phyloP scores from a whole-genome alignment of 2,797 vertebrate species.

The Scarus forsteni region DNA sequence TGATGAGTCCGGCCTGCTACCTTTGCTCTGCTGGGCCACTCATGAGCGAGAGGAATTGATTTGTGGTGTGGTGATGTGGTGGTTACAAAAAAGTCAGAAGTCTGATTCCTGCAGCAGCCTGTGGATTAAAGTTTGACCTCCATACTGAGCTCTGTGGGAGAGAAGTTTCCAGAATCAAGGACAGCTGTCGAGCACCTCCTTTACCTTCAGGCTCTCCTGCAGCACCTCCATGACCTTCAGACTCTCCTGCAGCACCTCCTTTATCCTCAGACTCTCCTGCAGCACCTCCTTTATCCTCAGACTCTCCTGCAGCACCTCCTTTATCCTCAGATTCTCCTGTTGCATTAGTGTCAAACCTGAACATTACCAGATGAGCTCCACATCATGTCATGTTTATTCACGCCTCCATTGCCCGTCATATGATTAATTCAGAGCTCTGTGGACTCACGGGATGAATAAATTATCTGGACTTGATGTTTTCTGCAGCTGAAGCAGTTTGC shows the following conservation, averaged over 20 bases:
- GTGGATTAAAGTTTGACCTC: background rate
- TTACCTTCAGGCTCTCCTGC: no score
- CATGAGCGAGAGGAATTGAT: conserved; percentile 23
- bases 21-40: background rate
- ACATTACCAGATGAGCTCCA: no score
- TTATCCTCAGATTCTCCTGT: background rate
- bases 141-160: background rate
- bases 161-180: no score
- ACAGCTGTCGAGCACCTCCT: no score
- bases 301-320: background rate
- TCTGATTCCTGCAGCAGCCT: conserved; percentile 14
- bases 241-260: no score
- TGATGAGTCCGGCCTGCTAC: conserved; percentile 6
- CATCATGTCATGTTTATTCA: no score
- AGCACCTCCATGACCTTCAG: no score
- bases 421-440: conserved; percentile 14
- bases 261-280: no score
- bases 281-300: no score
- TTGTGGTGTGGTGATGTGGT: background rate
- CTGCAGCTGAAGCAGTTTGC: background rate
- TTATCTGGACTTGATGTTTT: conserved; percentile 6
- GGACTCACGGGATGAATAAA: background rate
- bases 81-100: conserved; percentile 24
- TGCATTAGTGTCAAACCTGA: no score
- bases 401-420: background rate